phyloP scores from a whole-genome alignment of 2,888 invertebrate genomes.

The Ochlodes sylvanus region DNA sequence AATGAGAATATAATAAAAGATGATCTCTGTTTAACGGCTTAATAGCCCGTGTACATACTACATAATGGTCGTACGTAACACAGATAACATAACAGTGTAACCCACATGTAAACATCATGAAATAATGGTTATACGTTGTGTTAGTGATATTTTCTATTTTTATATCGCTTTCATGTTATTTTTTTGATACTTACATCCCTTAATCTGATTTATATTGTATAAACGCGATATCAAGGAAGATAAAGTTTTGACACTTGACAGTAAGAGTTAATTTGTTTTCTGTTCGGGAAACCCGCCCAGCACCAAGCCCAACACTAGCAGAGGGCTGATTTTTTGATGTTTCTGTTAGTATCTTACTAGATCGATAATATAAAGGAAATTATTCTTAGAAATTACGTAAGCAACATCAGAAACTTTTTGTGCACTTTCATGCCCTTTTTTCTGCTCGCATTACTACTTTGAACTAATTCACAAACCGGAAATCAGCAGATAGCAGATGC shows the following conservation, averaged over 20 bases:
- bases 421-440: not conserved
- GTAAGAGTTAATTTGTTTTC: no score
- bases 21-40: conserved; percentile 26
- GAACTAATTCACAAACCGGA: conserved; percentile 18
- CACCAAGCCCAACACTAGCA: no score
- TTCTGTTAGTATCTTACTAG: no score
- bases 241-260: no score
- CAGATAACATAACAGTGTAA: conserved; percentile 1
- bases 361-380: no score
- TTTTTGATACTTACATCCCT: no score
- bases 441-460: not conserved
- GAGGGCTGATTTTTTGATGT: no score
- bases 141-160: no score
- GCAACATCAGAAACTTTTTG: conserved; percentile 2
- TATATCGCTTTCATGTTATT: no score
- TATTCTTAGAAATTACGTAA: not conserved
- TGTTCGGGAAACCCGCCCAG: no score
- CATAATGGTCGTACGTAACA: conserved; percentile 3
- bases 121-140: not conserved
- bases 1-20: conserved; percentile 33
- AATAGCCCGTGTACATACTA: conserved; percentile 20
- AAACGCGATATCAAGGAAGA: no score
- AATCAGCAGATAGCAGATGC: conserved; percentile 17
- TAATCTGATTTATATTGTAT: no score
- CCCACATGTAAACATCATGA: not conserved